Conservation (phyloP, 2,113 vertebrate species). For the Ictalurus furcatus region DNA sequence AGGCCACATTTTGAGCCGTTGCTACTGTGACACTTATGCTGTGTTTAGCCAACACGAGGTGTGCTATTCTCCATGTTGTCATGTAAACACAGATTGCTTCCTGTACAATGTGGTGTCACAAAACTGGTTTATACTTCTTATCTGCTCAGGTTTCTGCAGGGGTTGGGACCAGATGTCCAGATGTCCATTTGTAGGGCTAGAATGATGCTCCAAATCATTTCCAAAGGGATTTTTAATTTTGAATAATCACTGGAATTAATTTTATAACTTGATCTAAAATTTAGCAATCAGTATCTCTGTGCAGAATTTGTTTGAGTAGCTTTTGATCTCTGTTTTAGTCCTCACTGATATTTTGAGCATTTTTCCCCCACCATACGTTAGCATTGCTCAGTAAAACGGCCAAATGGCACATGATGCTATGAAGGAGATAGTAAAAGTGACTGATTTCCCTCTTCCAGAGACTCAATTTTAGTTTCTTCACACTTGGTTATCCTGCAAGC, state of each 20-base stretch:
- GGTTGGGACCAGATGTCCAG: constrained; percentile 49
- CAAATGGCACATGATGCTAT: not conserved
- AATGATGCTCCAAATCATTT: constrained; percentile 33
- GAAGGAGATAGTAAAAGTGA: not conserved
- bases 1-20: constrained; percentile 69
- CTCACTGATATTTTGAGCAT: not conserved
- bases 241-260: not conserved
- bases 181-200: constrained; percentile 45
- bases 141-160: constrained; percentile 57
- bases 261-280: not conserved
- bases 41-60: constrained; percentile 88
- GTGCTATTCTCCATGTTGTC: constrained; percentile 84
- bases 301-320: not conserved
- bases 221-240: constrained; percentile 12
- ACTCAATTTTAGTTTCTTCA: not conserved
- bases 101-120: constrained; percentile 68
- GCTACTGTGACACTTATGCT: constrained; percentile 78
- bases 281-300: not conserved
- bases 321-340: not conserved
- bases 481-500: not conserved
- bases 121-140: constrained; percentile 74
- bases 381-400: not conserved
- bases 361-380: not conserved
- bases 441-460: not conserved
- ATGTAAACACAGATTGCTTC: constrained; percentile 77